Conservation (phyloP, 1,140 invertebrate species). For the Uloborus diversus region DNA sequence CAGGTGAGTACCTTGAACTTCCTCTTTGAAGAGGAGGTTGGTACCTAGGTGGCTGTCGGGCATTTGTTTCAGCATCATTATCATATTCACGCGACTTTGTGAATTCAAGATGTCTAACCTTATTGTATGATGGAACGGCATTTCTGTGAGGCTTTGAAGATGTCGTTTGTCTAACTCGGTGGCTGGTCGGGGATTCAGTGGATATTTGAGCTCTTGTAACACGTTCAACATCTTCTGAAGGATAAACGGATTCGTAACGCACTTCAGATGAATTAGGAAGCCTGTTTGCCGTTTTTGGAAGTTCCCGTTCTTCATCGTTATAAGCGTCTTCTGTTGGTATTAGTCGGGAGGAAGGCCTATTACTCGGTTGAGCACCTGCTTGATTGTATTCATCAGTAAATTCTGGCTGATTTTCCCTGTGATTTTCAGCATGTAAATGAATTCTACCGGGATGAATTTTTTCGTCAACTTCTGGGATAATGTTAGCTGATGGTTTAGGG, state of each 20-base stretch:
- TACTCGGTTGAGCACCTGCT: not conserved
- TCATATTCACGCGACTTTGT: not conserved
- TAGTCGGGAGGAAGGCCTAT: not conserved
- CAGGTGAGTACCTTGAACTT: not conserved
- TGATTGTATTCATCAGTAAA: not conserved
- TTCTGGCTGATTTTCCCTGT: not conserved
- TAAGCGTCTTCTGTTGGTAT: not conserved
- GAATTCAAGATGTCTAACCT: not conserved
- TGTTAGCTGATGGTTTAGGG: not conserved
- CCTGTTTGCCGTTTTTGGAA: not conserved
- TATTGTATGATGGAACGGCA: not conserved
- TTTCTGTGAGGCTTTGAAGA: not conserved
- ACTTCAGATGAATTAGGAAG: not conserved
- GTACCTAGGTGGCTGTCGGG: not conserved
- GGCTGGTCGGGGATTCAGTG: not conserved
- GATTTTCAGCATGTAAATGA: slow-evolving; percentile 8
- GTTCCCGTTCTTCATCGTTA: not conserved
- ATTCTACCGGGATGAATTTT: not conserved
- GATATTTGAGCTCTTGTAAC: not conserved
- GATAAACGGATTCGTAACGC: slow-evolving; percentile 2
- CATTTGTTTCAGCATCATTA: not conserved
- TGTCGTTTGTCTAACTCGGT: not conserved
- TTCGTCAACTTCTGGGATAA: not conserved
- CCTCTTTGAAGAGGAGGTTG: slow-evolving; percentile 22
- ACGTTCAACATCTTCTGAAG: not conserved